Conservation (phyloP, 2,113 vertebrate species). For the Tor tambroides region DNA sequence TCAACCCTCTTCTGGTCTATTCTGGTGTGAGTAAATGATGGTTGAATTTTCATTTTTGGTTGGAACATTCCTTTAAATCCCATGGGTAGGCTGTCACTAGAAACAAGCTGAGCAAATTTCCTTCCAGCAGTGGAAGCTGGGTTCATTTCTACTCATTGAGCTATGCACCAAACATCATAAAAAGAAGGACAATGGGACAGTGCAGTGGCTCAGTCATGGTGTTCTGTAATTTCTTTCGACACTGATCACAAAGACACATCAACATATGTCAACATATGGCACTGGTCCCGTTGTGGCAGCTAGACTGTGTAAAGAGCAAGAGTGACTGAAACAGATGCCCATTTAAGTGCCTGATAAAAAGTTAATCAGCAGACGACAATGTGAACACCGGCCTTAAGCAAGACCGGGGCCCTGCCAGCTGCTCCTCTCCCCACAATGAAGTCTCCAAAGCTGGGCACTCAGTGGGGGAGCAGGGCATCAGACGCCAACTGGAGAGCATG, state of each 20-base stretch:
- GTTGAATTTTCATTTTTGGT: background rate
- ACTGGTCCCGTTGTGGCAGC: conserved; percentile 72
- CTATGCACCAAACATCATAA: conserved; percentile 1
- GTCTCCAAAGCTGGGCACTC: conserved; percentile 72
- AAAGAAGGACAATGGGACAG: background rate
- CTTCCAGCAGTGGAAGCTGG: background rate
- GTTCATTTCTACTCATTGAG: background rate
- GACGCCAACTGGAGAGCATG: background rate
- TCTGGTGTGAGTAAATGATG: background rate
- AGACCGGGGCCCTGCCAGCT: conserved; percentile 73
- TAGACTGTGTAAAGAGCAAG: conserved; percentile 67
- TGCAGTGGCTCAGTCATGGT: background rate
- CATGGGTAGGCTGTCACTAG: background rate
- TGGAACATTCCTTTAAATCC: background rate
- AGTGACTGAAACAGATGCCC: conserved; percentile 77
- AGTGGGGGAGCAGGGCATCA: conserved; percentile 50
- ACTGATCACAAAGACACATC: conserved; percentile 64
- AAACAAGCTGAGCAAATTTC: background rate
- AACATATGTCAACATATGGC: conserved; percentile 67
- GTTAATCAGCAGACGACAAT: conserved; percentile 73
- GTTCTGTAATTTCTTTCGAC: background rate
- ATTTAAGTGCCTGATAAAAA: conserved; percentile 82
- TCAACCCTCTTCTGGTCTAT: background rate
- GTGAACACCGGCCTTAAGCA: conserved; percentile 71
- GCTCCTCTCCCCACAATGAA: conserved; percentile 70